Base-by-base conservation (phyloP, 2,888 invertebrate genomes). In the Drosophila eohydei region DNA sequence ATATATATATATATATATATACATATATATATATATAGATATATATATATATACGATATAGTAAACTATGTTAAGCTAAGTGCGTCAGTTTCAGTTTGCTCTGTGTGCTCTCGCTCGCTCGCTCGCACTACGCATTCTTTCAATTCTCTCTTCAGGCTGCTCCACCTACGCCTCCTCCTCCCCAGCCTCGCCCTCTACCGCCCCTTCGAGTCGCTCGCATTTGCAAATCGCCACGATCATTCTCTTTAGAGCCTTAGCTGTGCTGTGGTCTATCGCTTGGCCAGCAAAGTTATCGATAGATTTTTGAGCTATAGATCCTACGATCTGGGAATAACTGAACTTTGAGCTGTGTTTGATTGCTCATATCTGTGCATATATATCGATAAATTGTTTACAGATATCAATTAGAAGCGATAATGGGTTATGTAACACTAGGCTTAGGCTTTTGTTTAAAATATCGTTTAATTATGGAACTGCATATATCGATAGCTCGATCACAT, bases 71-170 rank as follows among this genome's bases (percentile, higher is more conserved):
- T 34, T 52, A 36, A 26, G 34, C 34, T 4, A 5, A 36, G 56
- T 44, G 62, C 56, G 62, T 51, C 60, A 51, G 16, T 34, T 54
- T 21, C 9, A 28, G 41, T 28, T 46, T 28, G 16, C 36, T 2
- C 38, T 34, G 43, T 50, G 50, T 11, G 36, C 4, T 44, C 50
- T 38, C 16, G 9, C 34, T 51, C 51, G 1, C 41, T 21, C 12
- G 16, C 54, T 9, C 38, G 16, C 56, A 36, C 38, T 14, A 40
- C 50, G 32, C 21, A 64, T 51, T 41, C 41, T 28, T 40, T 16
- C 48, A 16, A 32, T 32, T 48, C 40, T 16, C 40, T 6, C 54
- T 40, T 7, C 54, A 11, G 26, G n/a, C 26, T 9, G n/a, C 16
- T 6, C 12, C 16, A 6, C 36, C 5, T 2, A 16, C 41, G 16